Conservation (phyloP, 2,113 vertebrate genomes). For the Cranoglanis bouderius region DNA sequence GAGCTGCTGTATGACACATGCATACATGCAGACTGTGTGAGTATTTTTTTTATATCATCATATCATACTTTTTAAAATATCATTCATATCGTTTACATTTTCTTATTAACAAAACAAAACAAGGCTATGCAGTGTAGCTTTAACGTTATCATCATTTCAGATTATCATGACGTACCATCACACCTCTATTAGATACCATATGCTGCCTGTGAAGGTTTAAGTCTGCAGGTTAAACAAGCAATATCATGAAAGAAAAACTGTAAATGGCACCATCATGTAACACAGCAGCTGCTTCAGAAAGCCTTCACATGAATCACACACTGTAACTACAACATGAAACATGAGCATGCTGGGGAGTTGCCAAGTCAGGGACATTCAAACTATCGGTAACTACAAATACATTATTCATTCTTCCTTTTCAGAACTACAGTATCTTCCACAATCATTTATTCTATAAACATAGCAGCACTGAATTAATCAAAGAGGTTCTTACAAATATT, state of each 20-base stretch:
- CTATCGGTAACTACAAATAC: not conserved
- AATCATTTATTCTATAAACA: slow-evolving; percentile 8
- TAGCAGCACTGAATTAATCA: not conserved
- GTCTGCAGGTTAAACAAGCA: not conserved
- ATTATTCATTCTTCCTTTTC: not conserved
- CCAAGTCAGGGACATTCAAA: slow-evolving; percentile 6
- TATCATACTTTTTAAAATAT: not conserved
- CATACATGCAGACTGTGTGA: not conserved
- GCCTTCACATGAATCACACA: slow-evolving; percentile 39
- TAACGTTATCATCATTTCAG: not conserved
- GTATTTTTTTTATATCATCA: not conserved
- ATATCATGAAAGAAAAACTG: not conserved
- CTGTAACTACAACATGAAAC: not conserved
- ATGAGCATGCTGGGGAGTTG: not conserved
- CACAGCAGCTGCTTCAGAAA: slow-evolving; percentile 25
- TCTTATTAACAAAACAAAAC: not conserved
- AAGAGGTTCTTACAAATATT: slow-evolving; percentile 4
- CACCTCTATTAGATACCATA: not conserved
- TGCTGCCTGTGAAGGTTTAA: not conserved
- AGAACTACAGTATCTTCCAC: not conserved
- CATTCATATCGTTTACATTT: not conserved
- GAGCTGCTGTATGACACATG: not conserved
- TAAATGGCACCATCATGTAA: slow-evolving; percentile 6
- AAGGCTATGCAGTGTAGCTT: not conserved
- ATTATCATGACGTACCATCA: not conserved